These are phyloP conservation scores for Danaus plexippus DNA, from an alignment of 1,140 invertebrate species.

Conservation along the genomic window DNA sequence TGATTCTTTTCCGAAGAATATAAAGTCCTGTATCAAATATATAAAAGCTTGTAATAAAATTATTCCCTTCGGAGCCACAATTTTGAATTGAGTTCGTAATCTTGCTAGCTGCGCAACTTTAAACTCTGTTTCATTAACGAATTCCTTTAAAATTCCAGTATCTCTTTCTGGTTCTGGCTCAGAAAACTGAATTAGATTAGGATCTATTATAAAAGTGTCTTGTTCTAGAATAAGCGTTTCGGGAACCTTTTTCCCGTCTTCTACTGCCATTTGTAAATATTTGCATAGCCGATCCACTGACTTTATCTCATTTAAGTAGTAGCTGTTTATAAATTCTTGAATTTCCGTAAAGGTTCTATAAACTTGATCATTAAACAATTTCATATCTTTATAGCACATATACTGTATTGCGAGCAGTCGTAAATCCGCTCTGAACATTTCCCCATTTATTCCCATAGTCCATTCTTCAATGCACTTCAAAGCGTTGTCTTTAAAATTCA, in stretches of 20 bases:
- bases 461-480: conserved; percentile 71
- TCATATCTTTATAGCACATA: conserved; percentile 59
- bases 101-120: conserved; percentile 67
- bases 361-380: conserved; percentile 58
- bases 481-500: conserved; percentile 47
- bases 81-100: conserved; percentile 65
- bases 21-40: conserved; percentile 74
- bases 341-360: conserved; percentile 57
- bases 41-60: conserved; percentile 67
- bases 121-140: conserved; percentile 50
- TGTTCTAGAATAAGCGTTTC: conserved; percentile 63
- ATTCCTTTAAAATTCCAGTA: conserved; percentile 26
- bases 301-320: conserved; percentile 72
- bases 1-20: conserved; percentile 62
- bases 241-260: conserved; percentile 62
- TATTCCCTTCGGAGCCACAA: conserved; percentile 70
- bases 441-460: conserved; percentile 68
- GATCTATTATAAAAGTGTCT: conserved; percentile 62
- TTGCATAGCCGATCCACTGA: conserved; percentile 71
- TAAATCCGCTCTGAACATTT: conserved; percentile 63
- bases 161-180: conserved; percentile 20
- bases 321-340: conserved; percentile 61
- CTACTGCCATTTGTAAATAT: conserved; percentile 72
- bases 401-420: conserved; percentile 58
- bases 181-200: conserved; percentile 53